These are phyloP conservation scores for Drosophila sechellia DNA, from an alignment of 1,140 invertebrate genomes.

Conservation along the genomic window DNA sequence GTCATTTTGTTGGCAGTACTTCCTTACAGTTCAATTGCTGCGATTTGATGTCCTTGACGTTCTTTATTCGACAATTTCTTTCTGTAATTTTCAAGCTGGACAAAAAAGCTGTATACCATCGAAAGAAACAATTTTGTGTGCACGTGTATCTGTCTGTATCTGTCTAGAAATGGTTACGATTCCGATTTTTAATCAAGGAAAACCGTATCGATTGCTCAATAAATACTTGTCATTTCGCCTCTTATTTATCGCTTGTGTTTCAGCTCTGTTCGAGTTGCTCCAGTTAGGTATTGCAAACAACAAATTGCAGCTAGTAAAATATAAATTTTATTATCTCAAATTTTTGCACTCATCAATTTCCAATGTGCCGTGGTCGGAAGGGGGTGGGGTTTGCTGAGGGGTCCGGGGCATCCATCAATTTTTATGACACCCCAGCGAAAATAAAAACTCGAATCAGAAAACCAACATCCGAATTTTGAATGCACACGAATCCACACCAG, in stretches of 20 bases:
- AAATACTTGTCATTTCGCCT: slow-evolving; percentile 67
- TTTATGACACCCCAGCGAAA: slow-evolving; percentile 75
- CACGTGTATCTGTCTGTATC: slow-evolving; percentile 4
- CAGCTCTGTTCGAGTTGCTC: slow-evolving; percentile 8
- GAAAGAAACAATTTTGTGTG: slow-evolving; percentile 10
- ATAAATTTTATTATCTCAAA: slow-evolving; percentile 75
- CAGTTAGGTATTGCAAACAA: slow-evolving; percentile 33
- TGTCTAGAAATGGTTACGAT: slow-evolving; percentile 18
- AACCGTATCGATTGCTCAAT: slow-evolving; percentile 72
- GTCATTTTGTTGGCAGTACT: slow-evolving; percentile 77
- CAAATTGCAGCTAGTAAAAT: slow-evolving; percentile 57
- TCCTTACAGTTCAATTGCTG: slow-evolving; percentile 70
- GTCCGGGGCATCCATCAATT: slow-evolving; percentile 70
- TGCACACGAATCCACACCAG: slow-evolving; percentile 35
- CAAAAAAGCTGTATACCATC: slow-evolving; percentile 22
- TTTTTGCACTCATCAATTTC: slow-evolving; percentile 68
- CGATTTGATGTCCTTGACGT: slow-evolving; percentile 53
- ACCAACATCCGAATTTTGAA: slow-evolving; percentile 57
- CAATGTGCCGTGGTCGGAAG: slow-evolving; percentile 18
- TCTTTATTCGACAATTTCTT: slow-evolving; percentile 25
- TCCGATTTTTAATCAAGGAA: slow-evolving; percentile 45
- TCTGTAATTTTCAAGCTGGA: slow-evolving; percentile 25
- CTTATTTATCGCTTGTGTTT: slow-evolving; percentile 41
- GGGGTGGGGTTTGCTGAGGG: not conserved
- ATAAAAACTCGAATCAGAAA: slow-evolving; percentile 54